phyloP scores from a whole-genome alignment of 2,113 vertebrate genomes.

The Corvus cornix region DNA sequence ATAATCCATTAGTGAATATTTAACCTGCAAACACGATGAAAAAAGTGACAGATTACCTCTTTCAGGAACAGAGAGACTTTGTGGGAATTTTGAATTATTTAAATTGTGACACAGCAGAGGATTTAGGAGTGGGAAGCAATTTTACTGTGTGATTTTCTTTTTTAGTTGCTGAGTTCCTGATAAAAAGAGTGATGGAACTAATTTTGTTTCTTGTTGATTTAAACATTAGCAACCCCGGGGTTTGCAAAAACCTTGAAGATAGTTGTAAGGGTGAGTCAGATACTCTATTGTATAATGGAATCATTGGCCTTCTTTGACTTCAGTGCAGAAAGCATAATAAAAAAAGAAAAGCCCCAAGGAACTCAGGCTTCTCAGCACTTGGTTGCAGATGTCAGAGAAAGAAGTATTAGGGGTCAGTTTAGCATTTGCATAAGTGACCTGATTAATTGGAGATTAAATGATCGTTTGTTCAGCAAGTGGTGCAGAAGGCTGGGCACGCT shows the following conservation, averaged over 20 bases:
- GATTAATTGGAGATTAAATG: not conserved
- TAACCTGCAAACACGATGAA: conserved; percentile 14
- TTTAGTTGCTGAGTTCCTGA: not conserved
- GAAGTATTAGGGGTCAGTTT: not conserved
- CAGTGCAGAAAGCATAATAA: not conserved
- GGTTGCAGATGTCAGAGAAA: not conserved
- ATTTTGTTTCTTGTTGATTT: not conserved
- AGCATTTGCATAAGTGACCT: not conserved
- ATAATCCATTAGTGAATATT: conserved; percentile 44
- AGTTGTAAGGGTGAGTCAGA: not conserved
- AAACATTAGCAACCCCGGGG: not conserved
- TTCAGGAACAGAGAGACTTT: not conserved
- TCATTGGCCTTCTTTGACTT: not conserved
- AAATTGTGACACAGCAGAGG: not conserved
- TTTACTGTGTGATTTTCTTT: not conserved
- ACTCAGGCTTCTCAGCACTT: not conserved
- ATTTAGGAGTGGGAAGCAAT: not conserved
- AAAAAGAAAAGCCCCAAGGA: not conserved
- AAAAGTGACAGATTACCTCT: not conserved
- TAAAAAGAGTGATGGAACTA: not conserved
- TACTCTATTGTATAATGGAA: not conserved
- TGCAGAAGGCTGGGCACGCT: not conserved
- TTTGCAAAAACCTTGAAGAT: not conserved
- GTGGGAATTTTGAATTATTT: conserved; percentile 1
- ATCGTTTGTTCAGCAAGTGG: not conserved